phyloP scores from a whole-genome alignment of 2,113 vertebrate species.

The Pithys albifrons region DNA sequence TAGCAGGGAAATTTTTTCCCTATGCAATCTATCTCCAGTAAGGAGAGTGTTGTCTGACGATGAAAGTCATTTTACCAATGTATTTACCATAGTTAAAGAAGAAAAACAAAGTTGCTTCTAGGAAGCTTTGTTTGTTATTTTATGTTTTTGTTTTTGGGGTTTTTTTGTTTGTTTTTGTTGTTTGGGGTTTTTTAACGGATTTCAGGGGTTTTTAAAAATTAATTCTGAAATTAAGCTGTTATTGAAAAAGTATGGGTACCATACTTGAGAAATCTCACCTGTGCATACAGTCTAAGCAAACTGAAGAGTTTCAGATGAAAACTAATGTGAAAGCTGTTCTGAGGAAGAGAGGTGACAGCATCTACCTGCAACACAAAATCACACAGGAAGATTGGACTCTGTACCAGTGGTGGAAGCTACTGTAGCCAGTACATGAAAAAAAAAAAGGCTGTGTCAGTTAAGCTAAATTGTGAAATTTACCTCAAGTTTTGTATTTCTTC shows the following conservation, averaged over 20 bases:
- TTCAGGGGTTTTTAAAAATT: rapidly evolving
- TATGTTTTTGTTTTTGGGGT: too few relatives aligned
- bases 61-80: background rate
- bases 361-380: background rate
- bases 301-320: background rate
- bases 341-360: background rate
- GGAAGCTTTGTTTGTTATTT: background rate
- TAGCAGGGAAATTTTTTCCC: background rate
- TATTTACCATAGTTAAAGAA: background rate
- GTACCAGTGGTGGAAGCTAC: background rate
- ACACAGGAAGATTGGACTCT: background rate
- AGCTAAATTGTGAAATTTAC: background rate
- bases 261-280: background rate
- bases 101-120: background rate
- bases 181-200: background rate
- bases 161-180: too few relatives aligned
- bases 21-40: background rate
- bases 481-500: background rate
- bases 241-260: background rate
- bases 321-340: background rate
- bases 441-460: background rate
- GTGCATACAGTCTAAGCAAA: background rate
- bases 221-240: background rate
- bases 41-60: background rate
- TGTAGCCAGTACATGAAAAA: background rate